These are phyloP conservation scores for Selenia dentaria DNA, from an alignment of 2,888 invertebrate species.

Conservation along the genomic window DNA sequence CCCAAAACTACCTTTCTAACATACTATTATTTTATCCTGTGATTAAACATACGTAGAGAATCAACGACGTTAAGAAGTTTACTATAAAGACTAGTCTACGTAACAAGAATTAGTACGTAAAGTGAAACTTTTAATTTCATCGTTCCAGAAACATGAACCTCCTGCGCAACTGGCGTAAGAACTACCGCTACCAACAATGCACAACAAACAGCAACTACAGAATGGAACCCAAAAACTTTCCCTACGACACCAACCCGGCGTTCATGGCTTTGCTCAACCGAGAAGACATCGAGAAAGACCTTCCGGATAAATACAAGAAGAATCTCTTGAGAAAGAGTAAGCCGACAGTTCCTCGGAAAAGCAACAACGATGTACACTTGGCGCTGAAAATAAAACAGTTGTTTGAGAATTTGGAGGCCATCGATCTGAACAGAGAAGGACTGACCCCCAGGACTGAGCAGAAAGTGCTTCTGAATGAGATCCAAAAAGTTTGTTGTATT, in stretches of 20 bases:
- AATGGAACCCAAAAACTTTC: constrained; percentile 53
- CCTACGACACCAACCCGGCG: constrained; percentile 84
- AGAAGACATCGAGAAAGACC: constrained; percentile 73
- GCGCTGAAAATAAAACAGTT: constrained; percentile 73
- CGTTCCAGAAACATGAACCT: constrained; percentile 66
- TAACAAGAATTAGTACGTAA: neutral
- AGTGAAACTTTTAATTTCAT: no score
- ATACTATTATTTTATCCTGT: no score
- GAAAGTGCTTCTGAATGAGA: constrained; percentile 80
- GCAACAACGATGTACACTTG: constrained; percentile 62
- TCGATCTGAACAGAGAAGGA: constrained; percentile 62
- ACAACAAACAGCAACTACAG: constrained; percentile 45
- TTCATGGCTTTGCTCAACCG: constrained; percentile 79
- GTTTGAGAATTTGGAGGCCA: constrained; percentile 71
- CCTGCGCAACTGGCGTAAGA: constrained; percentile 81
- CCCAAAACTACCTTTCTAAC: no score
- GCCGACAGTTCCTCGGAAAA: constrained; percentile 62
- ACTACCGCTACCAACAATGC: constrained; percentile 56
- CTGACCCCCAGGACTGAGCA: constrained; percentile 83
- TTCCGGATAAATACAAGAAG: constrained; percentile 72
- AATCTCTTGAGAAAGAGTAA: constrained; percentile 53
- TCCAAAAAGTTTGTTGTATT: constrained; percentile 77
- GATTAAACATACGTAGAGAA: no score
- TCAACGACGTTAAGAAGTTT: no score
- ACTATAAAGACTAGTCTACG: no score